Evolutionary conservation across 1,140 invertebrate species (phyloP), one percentile per base, ranked within the genome.

Genomic region (Zaprionus taronus): DNA sequence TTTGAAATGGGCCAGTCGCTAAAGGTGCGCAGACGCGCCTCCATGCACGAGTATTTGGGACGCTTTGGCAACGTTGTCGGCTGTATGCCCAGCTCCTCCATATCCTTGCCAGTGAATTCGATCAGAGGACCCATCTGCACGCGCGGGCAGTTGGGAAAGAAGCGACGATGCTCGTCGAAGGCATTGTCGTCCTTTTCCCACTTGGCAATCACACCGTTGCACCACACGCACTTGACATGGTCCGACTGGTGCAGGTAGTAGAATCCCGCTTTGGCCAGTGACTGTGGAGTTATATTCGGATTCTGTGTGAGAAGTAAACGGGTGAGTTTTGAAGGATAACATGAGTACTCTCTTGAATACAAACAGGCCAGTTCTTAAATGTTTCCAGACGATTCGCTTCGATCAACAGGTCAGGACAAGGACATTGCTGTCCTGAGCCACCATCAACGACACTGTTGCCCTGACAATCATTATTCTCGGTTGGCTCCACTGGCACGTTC

Each of bases 141-240:
- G 61, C 94, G 94, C 24, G 93, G 94, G 92, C 97, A 98, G 63
- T 94, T 90, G 2, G 96, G 96, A 92, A 96, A 97, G 80, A 95
- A 95, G 69, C 94, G 92, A 64, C 93, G 92, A 91, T 98, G 98
- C 89, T 98, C 96, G 61, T 93, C 93, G 79, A 96, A 94, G 6
- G 98, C 97, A 85, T 95, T 94, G 93, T 96, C 97, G 69, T 94
- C 95, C 69, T 84, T 91, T 93, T 95, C 95, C 97, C 96, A 98
- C 79, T 95, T 94, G 76, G 93, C 94, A 79, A 96, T 94, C 49
- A 97, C 71, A 95, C 96, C 62, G 95, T 96, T 80, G 94, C 94
- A 93, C 94, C 95, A 98, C 14, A 95, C 96, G 93, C 98, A 99
- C 78, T 97, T 95, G 0, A 98, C 96, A 91, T 96, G 93, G 53